Evolutionary conservation across 2,113 vertebrate genomes (phyloP), one percentile per base, ranked within the genome.

Genomic region (Silurus glanis): DNA sequence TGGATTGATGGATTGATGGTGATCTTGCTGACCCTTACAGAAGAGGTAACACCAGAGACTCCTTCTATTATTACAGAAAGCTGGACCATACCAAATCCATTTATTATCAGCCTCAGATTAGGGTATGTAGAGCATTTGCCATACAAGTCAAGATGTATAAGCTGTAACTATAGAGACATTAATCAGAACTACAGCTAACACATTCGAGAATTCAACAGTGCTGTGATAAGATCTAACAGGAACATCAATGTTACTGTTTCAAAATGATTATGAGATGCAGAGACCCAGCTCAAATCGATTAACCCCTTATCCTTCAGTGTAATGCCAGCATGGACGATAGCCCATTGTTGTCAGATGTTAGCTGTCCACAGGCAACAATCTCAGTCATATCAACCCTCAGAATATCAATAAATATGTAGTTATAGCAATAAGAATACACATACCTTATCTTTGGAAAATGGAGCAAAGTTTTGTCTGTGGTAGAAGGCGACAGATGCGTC

Each of bases 381-480:
- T 53, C 8, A 16, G 9, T 74, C 45, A 23, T 6, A 51, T 5
- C 19, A 23, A 47, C 45, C 25, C 25, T 67, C 66, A 16, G 7
- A 47, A 72, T 71, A 37, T 6, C 19, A 19, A 45, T 28, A 45
- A 19, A 83, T 62, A 9, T 51, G 62, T 17, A 62, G 28, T 17
- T 74, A 45, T 58, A n/a, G 56, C 8, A 47, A 80, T 23, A 21
- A 14, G 17, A 78, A 80, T n/a, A 3, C 2, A 69, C 28, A 17
- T 91, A 91, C 90, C 90, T 90, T 90, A 80, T 91, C 88, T 55
- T 56, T 86, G 72, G 87, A 81, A 14, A 25, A 71, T 37, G 47
- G 80, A 10, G 82, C 53, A 64, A 78, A n/a, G 74, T 78, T 80
- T 28, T 75, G 84, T 28, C 67, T 51, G 2, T 49, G 85, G 7